These are phyloP conservation scores for Caenorhabditis uteleia DNA, from an alignment of 2,888 invertebrate species.

Conservation along the genomic window DNA sequence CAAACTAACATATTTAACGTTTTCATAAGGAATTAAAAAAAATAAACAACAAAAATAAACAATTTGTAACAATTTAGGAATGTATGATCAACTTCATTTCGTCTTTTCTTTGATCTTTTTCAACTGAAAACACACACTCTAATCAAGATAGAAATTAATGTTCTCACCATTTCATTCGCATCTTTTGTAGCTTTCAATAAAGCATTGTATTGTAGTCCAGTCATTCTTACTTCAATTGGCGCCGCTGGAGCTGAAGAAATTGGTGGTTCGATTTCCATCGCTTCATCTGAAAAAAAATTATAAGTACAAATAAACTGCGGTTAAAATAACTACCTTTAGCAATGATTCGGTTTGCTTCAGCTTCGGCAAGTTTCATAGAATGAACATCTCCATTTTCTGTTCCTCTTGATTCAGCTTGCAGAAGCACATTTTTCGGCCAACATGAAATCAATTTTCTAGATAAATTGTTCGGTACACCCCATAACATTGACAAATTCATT, in stretches of 20 bases:
- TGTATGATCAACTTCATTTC: no score
- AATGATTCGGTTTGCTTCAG: conserved; percentile 15
- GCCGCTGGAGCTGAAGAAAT: no score
- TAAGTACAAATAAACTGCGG: no score
- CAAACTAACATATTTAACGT: neutral
- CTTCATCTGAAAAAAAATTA: no score
- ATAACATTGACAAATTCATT: conserved; percentile 65
- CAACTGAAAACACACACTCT: conserved; percentile 15
- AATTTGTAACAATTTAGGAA: conserved; percentile 2
- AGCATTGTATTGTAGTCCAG: conserved; percentile 24
- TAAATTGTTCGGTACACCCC: conserved; percentile 49
- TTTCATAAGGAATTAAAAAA: conserved; percentile 4
- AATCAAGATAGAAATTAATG: neutral
- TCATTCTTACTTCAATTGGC: conserved; percentile 34
- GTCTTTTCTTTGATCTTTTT: conserved; percentile 18
- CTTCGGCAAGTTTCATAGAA: conserved; percentile 31
- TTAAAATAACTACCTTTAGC: no score
- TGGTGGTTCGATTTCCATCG: no score
- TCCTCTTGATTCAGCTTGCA: conserved; percentile 59
- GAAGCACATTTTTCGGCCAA: conserved; percentile 54
- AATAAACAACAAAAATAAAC: conserved; percentile 3
- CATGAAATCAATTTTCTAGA: conserved; percentile 59
- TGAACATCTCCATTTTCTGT: conserved; percentile 63
- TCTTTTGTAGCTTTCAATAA: conserved; percentile 34
- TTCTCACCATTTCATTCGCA: conserved; percentile 29